phyloP scores from a whole-genome alignment of 2,888 invertebrate genomes.

The Drosophila mulleri region DNA sequence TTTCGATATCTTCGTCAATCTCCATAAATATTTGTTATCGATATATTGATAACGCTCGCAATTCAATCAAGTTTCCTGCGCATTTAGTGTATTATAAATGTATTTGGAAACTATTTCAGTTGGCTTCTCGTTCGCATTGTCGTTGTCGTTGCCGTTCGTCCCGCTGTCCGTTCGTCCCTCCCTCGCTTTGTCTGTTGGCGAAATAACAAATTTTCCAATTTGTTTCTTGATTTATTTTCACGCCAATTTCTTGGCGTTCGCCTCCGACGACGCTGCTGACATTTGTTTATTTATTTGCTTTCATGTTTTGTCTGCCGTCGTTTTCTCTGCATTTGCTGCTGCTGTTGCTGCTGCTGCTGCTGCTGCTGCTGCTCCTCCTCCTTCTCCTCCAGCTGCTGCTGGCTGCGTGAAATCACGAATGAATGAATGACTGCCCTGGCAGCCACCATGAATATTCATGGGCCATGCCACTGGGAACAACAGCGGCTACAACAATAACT shows the following conservation, averaged over 20 bases:
- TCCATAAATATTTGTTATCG: constrained; percentile 1
- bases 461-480: constrained; percentile 68
- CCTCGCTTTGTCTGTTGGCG: constrained; percentile 37
- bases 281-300: constrained; percentile 79
- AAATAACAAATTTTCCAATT: constrained; percentile 80
- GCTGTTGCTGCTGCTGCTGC: constrained; percentile 4
- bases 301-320: constrained; percentile 74
- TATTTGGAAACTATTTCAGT: constrained; percentile 24
- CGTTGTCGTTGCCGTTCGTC: neutral
- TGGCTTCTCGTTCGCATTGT: constrained; percentile 25
- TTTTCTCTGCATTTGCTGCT: constrained; percentile 21
- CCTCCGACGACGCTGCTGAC: constrained; percentile 62
- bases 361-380: constrained; percentile 51
- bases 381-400: constrained; percentile 8
- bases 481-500: constrained; percentile 38
- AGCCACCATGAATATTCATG: constrained; percentile 76
- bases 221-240: constrained; percentile 81
- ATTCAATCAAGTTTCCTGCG: neutral
- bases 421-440: constrained; percentile 78
- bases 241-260: constrained; percentile 75
- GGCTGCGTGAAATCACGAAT: constrained; percentile 77
- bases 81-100: constrained; percentile 18
- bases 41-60: neutral
- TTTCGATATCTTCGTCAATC: neutral
- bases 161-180: neutral